phyloP scores from a whole-genome alignment of 2,888 invertebrate species.

The Lottia scabra region DNA sequence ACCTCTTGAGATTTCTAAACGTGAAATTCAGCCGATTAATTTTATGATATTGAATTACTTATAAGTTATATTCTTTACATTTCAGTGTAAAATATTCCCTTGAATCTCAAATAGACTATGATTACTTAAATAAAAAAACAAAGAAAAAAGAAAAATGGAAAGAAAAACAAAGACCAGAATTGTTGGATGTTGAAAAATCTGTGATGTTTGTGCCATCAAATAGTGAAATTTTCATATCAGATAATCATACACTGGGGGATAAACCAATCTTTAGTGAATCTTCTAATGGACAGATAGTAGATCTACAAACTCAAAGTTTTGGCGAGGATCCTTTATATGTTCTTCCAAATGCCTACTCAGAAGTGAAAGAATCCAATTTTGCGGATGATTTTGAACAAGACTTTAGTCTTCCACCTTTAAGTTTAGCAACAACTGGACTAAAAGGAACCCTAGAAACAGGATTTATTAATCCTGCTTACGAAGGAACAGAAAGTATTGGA shows the following conservation, averaged over 20 bases:
- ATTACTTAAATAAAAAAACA: not conserved
- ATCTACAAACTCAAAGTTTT: not conserved
- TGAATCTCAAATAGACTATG: not conserved
- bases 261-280: not conserved
- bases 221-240: not conserved
- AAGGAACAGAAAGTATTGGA: slow-evolving; percentile 9
- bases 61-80: not conserved
- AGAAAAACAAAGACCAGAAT: not conserved
- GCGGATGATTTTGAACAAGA: not conserved
- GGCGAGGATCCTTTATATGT: not conserved
- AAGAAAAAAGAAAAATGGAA: slow-evolving; percentile 8
- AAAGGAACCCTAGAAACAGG: slow-evolving; percentile 7
- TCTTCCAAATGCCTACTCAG: not conserved
- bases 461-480: slow-evolving; percentile 17
- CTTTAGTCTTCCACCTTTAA: not conserved
- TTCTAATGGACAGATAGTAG: not conserved
- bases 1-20: too few relatives aligned
- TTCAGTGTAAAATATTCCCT: not conserved
- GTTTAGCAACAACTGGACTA: not conserved
- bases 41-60: too few relatives aligned
- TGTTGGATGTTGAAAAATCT: not conserved
- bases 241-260: not conserved
- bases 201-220: not conserved
- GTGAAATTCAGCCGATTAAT: too few relatives aligned
- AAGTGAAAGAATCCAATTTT: not conserved